Evolutionary conservation across 2,888 invertebrate species (phyloP).

Genomic region (Seira sanloemensis): DNA sequence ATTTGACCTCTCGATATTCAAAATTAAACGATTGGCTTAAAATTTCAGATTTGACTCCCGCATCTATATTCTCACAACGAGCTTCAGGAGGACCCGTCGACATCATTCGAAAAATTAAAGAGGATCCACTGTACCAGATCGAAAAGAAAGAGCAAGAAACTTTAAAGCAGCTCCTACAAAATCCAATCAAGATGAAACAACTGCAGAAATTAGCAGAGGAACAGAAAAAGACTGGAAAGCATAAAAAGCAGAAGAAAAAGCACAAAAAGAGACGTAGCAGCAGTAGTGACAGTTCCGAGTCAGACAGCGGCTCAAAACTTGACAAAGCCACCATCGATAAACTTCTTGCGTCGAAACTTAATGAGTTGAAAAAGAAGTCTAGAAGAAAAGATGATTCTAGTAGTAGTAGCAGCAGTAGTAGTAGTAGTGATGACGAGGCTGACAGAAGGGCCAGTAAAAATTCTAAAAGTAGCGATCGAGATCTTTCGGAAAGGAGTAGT

Average conservation of each 20-base stretch:
- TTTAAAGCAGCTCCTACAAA: conserved; percentile 88
- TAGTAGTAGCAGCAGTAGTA: conserved; percentile 71
- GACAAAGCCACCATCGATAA: conserved; percentile 78
- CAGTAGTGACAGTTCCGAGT: conserved; percentile 76
- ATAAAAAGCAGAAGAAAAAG: conserved; percentile 73
- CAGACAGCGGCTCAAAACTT: conserved; percentile 50
- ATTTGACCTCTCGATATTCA: background rate
- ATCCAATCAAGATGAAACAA: conserved; percentile 93
- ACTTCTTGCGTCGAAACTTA: conserved; percentile 83
- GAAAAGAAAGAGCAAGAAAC: conserved; percentile 93
- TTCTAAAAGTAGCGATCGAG: conserved; percentile 26
- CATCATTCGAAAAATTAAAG: conserved; percentile 90
- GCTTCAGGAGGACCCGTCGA: conserved; percentile 86
- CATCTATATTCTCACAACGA: conserved; percentile 67
- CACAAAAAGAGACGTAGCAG: conserved; percentile 77
- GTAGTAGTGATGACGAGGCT: conserved; percentile 69
- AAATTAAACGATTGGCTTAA: conserved; percentile 36
- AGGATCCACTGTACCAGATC: conserved; percentile 94
- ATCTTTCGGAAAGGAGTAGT: background rate
- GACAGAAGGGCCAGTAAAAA: conserved; percentile 60
- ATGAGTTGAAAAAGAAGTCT: conserved; percentile 77
- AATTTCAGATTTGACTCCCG: conserved; percentile 75
- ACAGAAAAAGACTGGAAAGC: conserved; percentile 23
- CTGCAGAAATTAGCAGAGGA: conserved; percentile 84
- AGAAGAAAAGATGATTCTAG: conserved; percentile 75